phyloP scores from a whole-genome alignment of 2,888 invertebrate genomes.

The Stictocephala bisonia region DNA sequence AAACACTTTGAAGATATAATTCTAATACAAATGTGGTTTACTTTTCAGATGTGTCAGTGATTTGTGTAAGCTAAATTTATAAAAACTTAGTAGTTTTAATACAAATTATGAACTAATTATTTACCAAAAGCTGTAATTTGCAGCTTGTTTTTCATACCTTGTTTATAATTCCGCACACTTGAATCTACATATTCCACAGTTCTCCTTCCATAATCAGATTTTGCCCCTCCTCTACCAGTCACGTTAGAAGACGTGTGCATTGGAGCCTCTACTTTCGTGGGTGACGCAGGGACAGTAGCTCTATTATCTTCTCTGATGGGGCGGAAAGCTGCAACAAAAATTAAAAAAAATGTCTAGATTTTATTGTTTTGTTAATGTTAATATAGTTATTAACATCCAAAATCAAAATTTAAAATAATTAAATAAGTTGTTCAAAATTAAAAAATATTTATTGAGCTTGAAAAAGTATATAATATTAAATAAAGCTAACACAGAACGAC shows the following conservation, averaged over 20 bases:
- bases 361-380: background rate
- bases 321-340: slow-evolving; percentile 58
- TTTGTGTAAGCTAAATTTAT: too few species aligned
- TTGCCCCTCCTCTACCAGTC: slow-evolving; percentile 63
- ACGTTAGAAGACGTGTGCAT: slow-evolving; percentile 62
- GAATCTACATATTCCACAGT: slow-evolving; percentile 66
- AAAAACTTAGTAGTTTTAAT: too few species aligned
- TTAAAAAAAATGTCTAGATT: too few species aligned
- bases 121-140: too few species aligned
- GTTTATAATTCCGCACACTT: slow-evolving; percentile 60
- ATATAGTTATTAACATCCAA: background rate
- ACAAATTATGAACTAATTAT: too few species aligned
- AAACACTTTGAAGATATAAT: too few species aligned
- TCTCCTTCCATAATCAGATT: slow-evolving; percentile 63
- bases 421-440: background rate
- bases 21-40: too few species aligned
- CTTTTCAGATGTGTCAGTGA: too few species aligned
- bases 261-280: slow-evolving; percentile 56
- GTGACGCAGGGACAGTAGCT: slow-evolving; percentile 61
- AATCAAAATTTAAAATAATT: background rate
- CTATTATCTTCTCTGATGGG: slow-evolving; percentile 64
- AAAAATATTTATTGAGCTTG: background rate
- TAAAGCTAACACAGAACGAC: too few species aligned
- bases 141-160: too few species aligned
- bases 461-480: too few species aligned